A percentile compares a stretch with the other conserved stretches of the same genome.
Evolutionary conservation across 1,140 invertebrate genomes (phyloP).

Genomic region (Brachionus calyciflorus): DNA sequence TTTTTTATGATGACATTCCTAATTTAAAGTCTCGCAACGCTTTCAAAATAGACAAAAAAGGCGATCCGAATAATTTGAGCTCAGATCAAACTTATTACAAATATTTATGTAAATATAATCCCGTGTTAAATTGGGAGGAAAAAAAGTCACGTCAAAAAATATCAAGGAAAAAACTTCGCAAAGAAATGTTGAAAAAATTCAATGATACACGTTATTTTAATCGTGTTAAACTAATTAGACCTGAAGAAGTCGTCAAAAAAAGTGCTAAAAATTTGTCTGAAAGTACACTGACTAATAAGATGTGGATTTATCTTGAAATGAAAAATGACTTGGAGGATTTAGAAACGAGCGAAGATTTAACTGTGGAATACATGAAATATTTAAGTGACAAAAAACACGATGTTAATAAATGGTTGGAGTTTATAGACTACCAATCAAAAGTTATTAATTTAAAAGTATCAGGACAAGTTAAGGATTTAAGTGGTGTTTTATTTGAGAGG

Average conservation of each 20-base stretch:
- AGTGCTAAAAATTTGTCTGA: neutral
- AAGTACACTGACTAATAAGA: constrained; percentile 29
- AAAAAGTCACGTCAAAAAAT: neutral
- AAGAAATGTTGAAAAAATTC: constrained; percentile 16
- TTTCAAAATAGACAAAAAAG: constrained; percentile 31
- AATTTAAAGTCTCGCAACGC: neutral
- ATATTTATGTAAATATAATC: neutral
- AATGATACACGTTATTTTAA: constrained; percentile 28
- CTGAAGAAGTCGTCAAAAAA: constrained; percentile 1
- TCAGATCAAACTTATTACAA: constrained; percentile 26
- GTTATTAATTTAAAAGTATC: neutral
- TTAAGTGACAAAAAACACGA: constrained; percentile 31
- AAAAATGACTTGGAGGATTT: constrained; percentile 30
- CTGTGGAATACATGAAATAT: constrained; percentile 7
- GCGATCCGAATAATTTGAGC: constrained; percentile 31
- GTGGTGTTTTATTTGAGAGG: neutral
- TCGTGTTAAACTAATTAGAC: neutral
- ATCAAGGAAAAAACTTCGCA: neutral
- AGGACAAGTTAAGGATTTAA: neutral
- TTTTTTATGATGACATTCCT: constrained; percentile 20
- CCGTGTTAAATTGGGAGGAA: neutral
- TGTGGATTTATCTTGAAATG: constrained; percentile 36
- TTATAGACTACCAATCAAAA: constrained; percentile 42
- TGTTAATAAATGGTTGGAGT: constrained; percentile 36
- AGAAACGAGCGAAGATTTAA: neutral